A percentile compares a stretch with the other conserved stretches of the same genome.
Evolutionary conservation across 2,888 invertebrate genomes (phyloP).

Genomic region (Dendrolimus pini): DNA sequence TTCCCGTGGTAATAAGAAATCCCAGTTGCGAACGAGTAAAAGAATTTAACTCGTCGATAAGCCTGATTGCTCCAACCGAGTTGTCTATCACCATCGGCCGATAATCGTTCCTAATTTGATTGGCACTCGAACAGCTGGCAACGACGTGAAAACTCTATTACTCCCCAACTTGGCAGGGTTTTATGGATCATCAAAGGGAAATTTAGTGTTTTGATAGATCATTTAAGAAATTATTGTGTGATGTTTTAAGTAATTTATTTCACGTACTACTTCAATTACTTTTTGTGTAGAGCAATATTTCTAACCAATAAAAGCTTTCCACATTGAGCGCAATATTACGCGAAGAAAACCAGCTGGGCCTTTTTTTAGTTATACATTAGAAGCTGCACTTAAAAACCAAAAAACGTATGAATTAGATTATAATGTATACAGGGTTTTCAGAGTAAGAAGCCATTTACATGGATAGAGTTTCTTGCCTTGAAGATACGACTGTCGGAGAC

Average conservation of each 20-base stretch:
- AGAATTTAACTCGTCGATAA: slow-evolving; percentile 56
- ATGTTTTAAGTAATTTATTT: neutral
- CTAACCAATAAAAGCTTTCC: no score
- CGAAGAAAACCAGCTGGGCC: no score
- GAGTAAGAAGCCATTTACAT: no score
- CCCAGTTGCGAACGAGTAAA: slow-evolving; percentile 29
- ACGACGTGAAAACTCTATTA: slow-evolving; percentile 60
- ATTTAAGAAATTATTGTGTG: slow-evolving; percentile 17
- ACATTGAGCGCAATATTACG: no score
- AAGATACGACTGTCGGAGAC: no score
- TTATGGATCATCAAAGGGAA: slow-evolving; percentile 35
- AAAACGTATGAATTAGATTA: no score
- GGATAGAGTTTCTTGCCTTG: no score
- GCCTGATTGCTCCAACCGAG: slow-evolving; percentile 38
- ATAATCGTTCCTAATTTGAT: slow-evolving; percentile 69
- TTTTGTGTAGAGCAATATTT: no score
- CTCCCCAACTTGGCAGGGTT: slow-evolving; percentile 42
- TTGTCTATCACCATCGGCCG: slow-evolving; percentile 36
- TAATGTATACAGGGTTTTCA: no score
- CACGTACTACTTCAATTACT: no score
- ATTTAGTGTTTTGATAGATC: slow-evolving; percentile 36
- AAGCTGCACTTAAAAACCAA: no score
- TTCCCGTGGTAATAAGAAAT: slow-evolving; percentile 13
- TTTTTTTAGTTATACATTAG: no score
- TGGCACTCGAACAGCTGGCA: slow-evolving; percentile 59